A percentile compares a stretch with the other conserved stretches of the same genome.
Conservation (phyloP, 2,888 invertebrate species). For the Crematogaster levior region DNA sequence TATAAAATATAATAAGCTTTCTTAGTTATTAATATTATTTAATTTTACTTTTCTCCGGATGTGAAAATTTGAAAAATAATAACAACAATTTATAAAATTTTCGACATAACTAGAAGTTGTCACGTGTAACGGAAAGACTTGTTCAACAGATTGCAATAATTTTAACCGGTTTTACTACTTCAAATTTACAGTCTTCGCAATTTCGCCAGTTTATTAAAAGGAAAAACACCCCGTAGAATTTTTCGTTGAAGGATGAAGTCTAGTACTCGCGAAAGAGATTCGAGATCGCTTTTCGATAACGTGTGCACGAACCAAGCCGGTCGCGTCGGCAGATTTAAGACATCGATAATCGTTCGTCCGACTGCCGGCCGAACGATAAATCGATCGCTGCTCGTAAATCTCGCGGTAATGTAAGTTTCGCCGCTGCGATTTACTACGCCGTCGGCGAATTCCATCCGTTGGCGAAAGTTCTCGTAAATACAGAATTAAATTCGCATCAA, state of each 20-base stretch:
- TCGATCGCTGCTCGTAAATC: conserved; percentile 51
- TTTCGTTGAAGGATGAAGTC: conserved; percentile 10
- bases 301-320: conserved; percentile 28
- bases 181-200: neutral
- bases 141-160: neutral
- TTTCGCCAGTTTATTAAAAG: conserved; percentile 31
- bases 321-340: conserved; percentile 51
- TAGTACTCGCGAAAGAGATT: conserved; percentile 20
- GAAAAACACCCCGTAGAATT: conserved; percentile 1
- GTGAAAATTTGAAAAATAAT: neutral
- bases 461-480: conserved; percentile 24
- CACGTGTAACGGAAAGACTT: neutral
- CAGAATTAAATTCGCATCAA: conserved; percentile 60
- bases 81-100: neutral
- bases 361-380: conserved; percentile 47
- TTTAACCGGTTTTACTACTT: neutral
- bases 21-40: too few relatives aligned
- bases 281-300: conserved; percentile 49
- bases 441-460: conserved; percentile 9
- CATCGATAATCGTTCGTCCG: conserved; percentile 49
- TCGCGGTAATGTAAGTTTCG: conserved; percentile 52
- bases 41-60: neutral
- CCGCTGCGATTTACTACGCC: conserved; percentile 51
- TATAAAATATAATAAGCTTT: neutral
- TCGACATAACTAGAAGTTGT: neutral